Evolutionary conservation across 2,888 invertebrate genomes (phyloP).

Genomic region (Dusona sp.): DNA sequence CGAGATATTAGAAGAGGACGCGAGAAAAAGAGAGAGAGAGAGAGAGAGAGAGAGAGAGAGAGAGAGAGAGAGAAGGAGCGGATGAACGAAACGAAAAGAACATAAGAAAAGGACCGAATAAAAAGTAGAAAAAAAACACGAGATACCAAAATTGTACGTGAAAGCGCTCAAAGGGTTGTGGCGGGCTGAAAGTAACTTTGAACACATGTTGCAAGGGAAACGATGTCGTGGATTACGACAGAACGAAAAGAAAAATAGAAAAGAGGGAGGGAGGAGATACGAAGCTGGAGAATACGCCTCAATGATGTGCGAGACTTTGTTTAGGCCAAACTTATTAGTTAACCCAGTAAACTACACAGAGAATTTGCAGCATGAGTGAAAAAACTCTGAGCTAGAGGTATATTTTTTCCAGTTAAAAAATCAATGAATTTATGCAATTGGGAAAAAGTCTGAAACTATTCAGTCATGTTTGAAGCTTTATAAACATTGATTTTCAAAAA

Average conservation of each 20-base stretch:
- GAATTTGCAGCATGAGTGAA: too few relatives aligned
- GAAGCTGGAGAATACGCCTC: neutral
- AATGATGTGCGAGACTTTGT: neutral
- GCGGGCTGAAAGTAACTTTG: conserved; percentile 16
- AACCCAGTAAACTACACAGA: too few relatives aligned
- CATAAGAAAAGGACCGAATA: conserved; percentile 25
- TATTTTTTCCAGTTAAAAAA: too few relatives aligned
- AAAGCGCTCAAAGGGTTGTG: conserved; percentile 50
- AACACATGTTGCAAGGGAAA: conserved; percentile 35
- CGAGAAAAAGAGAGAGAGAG: conserved; percentile 67
- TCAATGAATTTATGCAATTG: too few relatives aligned
- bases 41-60: too few relatives aligned
- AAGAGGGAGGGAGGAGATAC: neutral
- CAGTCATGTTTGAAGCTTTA: too few relatives aligned
- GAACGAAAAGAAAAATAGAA: conserved; percentile 10
- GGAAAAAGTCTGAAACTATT: too few relatives aligned
- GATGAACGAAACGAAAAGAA: conserved; percentile 40
- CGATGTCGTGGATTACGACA: conserved; percentile 6
- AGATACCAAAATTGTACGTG: conserved; percentile 42
- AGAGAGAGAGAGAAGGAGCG: conserved; percentile 66
- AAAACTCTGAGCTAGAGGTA: too few relatives aligned
- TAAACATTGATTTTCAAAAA: too few relatives aligned
- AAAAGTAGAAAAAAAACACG: conserved; percentile 37
- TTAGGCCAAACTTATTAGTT: too few relatives aligned
- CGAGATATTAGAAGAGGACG: conserved; percentile 81